Evolutionary conservation across 64 coral and sea anemone species (phyloP).

Genomic region (Pocillopora verrucosa): DNA sequence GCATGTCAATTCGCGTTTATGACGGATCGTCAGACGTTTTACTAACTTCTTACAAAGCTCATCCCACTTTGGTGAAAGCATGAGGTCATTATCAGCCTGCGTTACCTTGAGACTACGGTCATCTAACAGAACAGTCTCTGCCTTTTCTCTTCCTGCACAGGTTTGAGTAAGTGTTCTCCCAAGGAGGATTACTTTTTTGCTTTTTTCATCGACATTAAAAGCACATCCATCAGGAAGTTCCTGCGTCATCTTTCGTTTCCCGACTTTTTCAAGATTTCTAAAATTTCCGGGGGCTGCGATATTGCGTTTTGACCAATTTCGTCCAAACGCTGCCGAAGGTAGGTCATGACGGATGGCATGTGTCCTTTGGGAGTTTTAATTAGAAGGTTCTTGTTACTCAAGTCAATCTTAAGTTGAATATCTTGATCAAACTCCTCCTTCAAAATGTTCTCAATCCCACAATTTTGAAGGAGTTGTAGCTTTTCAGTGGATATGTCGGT

Average conservation of each 20-base stretch:
- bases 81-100: neutral
- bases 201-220: slow-evolving; percentile 21
- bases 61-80: neutral
- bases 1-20: neutral
- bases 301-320: slow-evolving; percentile 3
- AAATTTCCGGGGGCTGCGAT: neutral
- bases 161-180: neutral
- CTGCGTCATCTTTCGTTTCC: slow-evolving; percentile 11
- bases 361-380: slow-evolving; percentile 23
- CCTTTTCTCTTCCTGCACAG: neutral
- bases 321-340: slow-evolving; percentile 7
- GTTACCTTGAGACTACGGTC: neutral
- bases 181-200: neutral
- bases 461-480: neutral
- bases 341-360: neutral
- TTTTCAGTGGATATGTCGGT: slow-evolving; percentile 6
- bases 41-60: slow-evolving; percentile 23
- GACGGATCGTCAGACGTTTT: neutral
- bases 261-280: slow-evolving; percentile 13
- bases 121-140: neutral
- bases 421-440: slow-evolving; percentile 7
- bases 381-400: neutral
- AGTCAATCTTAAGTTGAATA: slow-evolving; percentile 1
- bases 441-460: slow-evolving; percentile 8
- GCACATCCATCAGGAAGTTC: slow-evolving; percentile 9